A percentile compares a stretch with the other conserved stretches of the same genome.
phyloP scores from a whole-genome alignment of 2,888 invertebrate species.

The Cynaeus angustus region DNA sequence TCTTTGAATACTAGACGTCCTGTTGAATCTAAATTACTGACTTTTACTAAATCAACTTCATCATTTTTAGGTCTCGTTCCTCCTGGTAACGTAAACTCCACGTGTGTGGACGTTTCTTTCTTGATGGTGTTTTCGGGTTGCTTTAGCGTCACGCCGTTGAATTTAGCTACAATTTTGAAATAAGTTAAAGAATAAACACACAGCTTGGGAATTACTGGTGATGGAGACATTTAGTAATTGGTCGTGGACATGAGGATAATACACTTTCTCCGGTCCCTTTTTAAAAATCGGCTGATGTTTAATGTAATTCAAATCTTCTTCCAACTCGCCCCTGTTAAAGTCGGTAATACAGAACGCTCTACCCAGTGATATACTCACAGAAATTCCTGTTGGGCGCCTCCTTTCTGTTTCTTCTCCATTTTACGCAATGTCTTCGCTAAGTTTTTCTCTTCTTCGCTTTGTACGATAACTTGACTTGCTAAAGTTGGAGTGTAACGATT shows the following conservation, averaged over 20 bases:
- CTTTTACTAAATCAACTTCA: constrained; percentile 73
- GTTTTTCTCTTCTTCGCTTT: constrained; percentile 88
- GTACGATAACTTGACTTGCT: constrained; percentile 87
- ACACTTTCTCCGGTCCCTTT: constrained; percentile 69
- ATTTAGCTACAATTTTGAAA: constrained; percentile 61
- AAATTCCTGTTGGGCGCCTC: constrained; percentile 66
- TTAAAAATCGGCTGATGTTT: constrained; percentile 62
- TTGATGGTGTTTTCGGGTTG: constrained; percentile 85
- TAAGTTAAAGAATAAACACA: too few relatives aligned
- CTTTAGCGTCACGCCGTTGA: constrained; percentile 61
- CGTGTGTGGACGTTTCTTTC: constrained; percentile 83
- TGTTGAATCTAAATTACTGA: constrained; percentile 77
- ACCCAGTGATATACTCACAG: constrained; percentile 48
- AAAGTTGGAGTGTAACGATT: constrained; percentile 75
- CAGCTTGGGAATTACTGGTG: constrained; percentile 58
- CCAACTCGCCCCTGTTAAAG: constrained; percentile 58
- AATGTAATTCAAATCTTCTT: constrained; percentile 59
- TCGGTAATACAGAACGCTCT: constrained; percentile 11
- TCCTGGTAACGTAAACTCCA: constrained; percentile 90
- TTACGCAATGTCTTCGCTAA: constrained; percentile 85
- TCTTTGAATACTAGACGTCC: constrained; percentile 93
- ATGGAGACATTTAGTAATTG: constrained; percentile 75
- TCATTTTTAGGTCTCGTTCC: constrained; percentile 75
- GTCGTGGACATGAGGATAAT: constrained; percentile 93
- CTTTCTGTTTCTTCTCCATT: constrained; percentile 85